Percentiles rank a stretch among this genome's conserved stretches.
These are phyloP conservation scores for Slavum lentiscoides DNA, from an alignment of 2,888 invertebrate species.

Conservation along the genomic window DNA sequence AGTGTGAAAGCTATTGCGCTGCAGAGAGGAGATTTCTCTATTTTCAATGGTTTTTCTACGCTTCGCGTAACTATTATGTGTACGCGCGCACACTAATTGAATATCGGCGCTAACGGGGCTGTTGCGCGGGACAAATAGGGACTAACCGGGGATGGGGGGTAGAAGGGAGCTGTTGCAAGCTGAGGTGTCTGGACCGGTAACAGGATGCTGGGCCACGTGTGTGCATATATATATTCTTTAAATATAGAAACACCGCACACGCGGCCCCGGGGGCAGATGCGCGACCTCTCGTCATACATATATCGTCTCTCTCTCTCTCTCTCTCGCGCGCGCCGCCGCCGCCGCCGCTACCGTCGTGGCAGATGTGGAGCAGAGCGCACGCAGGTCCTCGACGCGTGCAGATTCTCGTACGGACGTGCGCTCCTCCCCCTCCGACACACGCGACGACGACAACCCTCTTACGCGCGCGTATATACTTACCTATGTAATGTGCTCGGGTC, in stretches of 20 bases:
- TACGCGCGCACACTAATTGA: conserved; percentile 21
- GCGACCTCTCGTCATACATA: conserved; percentile 2
- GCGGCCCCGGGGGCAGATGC: conserved; percentile 33
- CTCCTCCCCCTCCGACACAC: conserved; percentile 6
- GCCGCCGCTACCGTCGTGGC: not conserved
- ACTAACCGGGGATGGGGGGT: not conserved
- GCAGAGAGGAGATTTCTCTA: not conserved
- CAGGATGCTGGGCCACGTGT: conserved; percentile 52
- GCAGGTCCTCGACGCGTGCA: conserved; percentile 50
- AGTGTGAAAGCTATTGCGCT: not conserved
- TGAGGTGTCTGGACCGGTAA: conserved; percentile 50
- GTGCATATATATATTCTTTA: conserved; percentile 43
- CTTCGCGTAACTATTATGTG: not conserved
- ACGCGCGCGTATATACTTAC: not conserved
- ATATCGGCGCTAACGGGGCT: conserved; percentile 40
- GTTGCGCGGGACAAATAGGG: conserved; percentile 38
- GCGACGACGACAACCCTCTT: conserved; percentile 32
- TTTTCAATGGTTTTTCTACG: not conserved
- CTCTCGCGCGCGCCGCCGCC: not conserved
- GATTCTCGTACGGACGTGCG: conserved; percentile 24
- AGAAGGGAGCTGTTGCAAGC: not conserved
- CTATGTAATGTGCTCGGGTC: conserved; percentile 11
- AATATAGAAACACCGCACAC: conserved; percentile 45
- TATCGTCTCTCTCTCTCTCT: not conserved
- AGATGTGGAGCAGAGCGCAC: conserved; percentile 49